These are phyloP conservation scores for Dromococcyx pavoninus DNA, from an alignment of 2,797 vertebrate species.

Conservation along the genomic window DNA sequence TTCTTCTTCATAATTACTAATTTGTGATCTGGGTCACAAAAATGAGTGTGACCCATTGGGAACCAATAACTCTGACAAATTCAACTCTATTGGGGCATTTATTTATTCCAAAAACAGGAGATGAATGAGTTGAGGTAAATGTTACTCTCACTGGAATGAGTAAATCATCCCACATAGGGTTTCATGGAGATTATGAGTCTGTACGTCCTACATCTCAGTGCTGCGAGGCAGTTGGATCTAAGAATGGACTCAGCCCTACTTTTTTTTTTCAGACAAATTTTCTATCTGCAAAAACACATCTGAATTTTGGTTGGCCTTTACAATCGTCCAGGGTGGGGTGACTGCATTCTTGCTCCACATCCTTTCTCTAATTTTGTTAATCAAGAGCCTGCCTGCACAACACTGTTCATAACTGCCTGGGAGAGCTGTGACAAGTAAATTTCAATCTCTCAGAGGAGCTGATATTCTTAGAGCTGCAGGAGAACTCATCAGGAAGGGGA, in stretches of 20 bases:
- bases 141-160: background rate
- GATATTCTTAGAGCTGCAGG: slow-evolving; percentile 63
- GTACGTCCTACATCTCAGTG: background rate
- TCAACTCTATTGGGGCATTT: background rate
- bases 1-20: background rate
- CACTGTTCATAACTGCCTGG: background rate
- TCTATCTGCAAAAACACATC: background rate
- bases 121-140: background rate
- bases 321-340: background rate
- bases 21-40: background rate
- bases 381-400: background rate
- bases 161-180: background rate
- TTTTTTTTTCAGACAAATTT: background rate
- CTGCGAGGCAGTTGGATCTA: background rate
- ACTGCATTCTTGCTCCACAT: background rate
- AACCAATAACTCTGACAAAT: background rate
- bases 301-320: background rate
- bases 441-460: slow-evolving; percentile 43
- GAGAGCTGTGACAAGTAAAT: slow-evolving; percentile 59
- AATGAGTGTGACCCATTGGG: background rate
- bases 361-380: slow-evolving; percentile 31
- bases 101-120: background rate
- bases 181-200: background rate
- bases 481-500: slow-evolving; percentile 64
- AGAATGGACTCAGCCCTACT: background rate